A percentile compares a stretch with the other conserved stretches of the same genome.
Conservation (phyloP, 2,113 vertebrate genomes). For the Rhizomys pruinosus region DNA sequence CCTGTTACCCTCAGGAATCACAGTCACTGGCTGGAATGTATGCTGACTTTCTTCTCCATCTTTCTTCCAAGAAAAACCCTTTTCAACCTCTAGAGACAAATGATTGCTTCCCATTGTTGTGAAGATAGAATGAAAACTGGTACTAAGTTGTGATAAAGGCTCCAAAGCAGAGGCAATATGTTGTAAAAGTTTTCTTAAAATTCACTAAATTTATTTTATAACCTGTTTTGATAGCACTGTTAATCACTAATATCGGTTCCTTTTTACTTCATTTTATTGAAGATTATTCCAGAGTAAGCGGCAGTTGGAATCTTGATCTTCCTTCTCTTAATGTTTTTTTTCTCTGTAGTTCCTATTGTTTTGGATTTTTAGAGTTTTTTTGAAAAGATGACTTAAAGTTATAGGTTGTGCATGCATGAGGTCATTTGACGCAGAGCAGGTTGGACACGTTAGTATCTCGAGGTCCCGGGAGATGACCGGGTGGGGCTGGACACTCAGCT, state of each 20-base stretch:
- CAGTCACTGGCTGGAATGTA: not conserved
- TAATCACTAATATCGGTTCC: not conserved
- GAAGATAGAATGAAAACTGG: not conserved
- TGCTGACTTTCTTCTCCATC: not conserved
- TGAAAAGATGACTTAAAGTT: not conserved
- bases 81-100: not conserved
- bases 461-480: not conserved
- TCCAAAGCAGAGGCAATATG: not conserved
- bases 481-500: too few relatives aligned
- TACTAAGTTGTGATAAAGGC: not conserved
- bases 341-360: constrained; percentile 34
- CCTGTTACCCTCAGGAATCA: not conserved
- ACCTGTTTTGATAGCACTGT: not conserved
- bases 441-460: not conserved
- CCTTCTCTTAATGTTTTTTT: not conserved
- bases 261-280: constrained; percentile 19
- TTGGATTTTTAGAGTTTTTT: constrained; percentile 38
- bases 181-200: not conserved
- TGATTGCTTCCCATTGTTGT: constrained; percentile 5
- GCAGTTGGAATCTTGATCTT: not conserved
- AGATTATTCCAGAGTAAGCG: not conserved
- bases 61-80: not conserved
- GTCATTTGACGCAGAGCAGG: not conserved
- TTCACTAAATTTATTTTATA: not conserved
- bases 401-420: not conserved